Evolutionary conservation across 23 tunicate species (phyloP), one percentile per base, ranked within the genome.

Genomic region (Trididemnum clinides): DNA sequence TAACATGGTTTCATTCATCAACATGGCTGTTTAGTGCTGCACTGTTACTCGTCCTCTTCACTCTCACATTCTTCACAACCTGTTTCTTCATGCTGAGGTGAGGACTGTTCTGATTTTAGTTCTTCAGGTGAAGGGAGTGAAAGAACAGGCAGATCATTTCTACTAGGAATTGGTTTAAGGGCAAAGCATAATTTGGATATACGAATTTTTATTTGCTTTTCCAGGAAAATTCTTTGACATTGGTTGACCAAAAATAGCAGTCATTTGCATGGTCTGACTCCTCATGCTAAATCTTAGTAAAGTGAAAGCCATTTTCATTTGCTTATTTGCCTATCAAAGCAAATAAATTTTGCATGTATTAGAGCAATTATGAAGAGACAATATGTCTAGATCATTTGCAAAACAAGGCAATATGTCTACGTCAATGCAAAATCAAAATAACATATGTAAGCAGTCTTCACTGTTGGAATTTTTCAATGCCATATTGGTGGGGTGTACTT

Each of bases 111-210:
- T 25, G 71, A 63, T 63, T 63, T 22, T 63, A 63, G 71, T 25
- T 63, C 71, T 63, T n/a, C 71, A 63, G 26, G 71, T 63, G 28
- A 63, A 63, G 71, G 23, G 71, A 22, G 71, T 63, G 71, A 63
- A 63, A 25, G 23, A 63, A 63, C 71, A 63, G 71, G 28, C 26
- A 25, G 71, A n/a, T 63, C 28, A n/a, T 63, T 63, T 25, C 71
- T 6, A 6, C 28, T 18, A 25, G 71, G 28, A 63, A 21, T 63
- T n/a, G 71, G 26, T 63, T 63, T 15, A 12, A 63, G n/a, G 71
- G 28, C 26, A 25, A n/a, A n/a, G 26, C n/a, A 63, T 22, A 63
- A n/a, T 63, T 63, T 63, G 71, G 71, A 63, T 63, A 63, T 25
- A 63, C 71, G 7, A 63, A n/a, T 63, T 63, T 63, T 25, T 18